Percentiles rank a stretch among this genome's conserved stretches.
These are phyloP conservation scores for Cyprinus carpio DNA, from an alignment of 2,113 vertebrate genomes.

Conservation along the genomic window DNA sequence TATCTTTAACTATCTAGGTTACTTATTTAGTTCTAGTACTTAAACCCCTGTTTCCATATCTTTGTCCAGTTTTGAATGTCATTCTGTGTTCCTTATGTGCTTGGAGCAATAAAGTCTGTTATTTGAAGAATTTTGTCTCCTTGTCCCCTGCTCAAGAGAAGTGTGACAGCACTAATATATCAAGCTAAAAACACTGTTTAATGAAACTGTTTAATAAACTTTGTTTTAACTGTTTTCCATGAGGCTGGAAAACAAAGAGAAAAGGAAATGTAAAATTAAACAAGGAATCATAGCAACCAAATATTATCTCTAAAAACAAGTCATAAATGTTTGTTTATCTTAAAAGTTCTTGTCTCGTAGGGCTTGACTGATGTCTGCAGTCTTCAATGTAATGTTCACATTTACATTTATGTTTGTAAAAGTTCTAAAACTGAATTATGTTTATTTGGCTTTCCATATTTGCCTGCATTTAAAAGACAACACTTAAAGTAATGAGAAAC, in stretches of 20 bases:
- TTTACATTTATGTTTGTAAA: neutral
- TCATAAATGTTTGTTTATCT: neutral
- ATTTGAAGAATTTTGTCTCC: too few species aligned
- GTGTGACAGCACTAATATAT: neutral
- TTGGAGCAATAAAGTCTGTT: too few species aligned
- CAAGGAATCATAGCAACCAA: conserved; percentile 18
- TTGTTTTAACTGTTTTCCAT: conserved; percentile 8
- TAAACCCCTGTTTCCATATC: too few species aligned
- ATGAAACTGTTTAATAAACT: neutral
- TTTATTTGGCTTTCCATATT: neutral
- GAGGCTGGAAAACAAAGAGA: conserved; percentile 15
- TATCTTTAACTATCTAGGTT: too few species aligned
- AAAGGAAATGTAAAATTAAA: neutral
- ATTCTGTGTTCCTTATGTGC: too few species aligned
- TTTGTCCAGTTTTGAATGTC: too few species aligned
- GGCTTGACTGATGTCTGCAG: neutral
- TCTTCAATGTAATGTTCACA: neutral
- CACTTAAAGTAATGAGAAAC: neutral
- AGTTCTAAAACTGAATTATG: neutral
- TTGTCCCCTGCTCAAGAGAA: too few species aligned
- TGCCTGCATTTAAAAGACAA: neutral
- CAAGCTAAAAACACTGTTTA: neutral
- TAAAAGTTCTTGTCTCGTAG: neutral
- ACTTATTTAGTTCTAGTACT: too few species aligned
- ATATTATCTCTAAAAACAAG: conserved; percentile 16